A percentile compares a stretch with the other conserved stretches of the same genome.
These are phyloP conservation scores for Pelobates fuscus DNA, from an alignment of 2,113 vertebrate species.

Conservation along the genomic window DNA sequence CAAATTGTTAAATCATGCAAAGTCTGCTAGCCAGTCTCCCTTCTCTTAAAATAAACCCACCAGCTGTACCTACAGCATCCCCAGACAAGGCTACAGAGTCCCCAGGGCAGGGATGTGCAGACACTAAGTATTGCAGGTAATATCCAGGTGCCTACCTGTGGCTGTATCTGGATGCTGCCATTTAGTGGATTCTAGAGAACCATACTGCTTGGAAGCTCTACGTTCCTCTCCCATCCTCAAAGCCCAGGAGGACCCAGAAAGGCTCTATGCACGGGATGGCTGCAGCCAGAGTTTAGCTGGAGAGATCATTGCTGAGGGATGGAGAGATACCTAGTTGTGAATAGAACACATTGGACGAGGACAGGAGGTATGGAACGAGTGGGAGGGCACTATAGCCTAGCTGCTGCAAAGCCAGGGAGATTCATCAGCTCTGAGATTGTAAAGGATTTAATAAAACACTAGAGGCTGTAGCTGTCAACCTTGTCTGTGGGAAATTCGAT, in stretches of 20 bases:
- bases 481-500: background rate
- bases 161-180: conserved; percentile 62
- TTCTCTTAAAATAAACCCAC: too few species aligned
- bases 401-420: conserved; percentile 18
- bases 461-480: background rate
- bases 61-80: too few species aligned
- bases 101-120: too few species aligned
- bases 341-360: background rate
- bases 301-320: conserved; percentile 16
- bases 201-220: conserved; percentile 67
- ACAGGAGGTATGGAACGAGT: background rate
- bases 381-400: conserved; percentile 3
- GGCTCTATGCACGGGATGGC: background rate
- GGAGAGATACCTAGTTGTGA: conserved; percentile 9
- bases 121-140: too few species aligned
- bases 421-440: conserved; percentile 12
- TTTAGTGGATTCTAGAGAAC: conserved; percentile 73
- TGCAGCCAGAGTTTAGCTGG: background rate
- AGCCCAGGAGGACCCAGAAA: background rate
- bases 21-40: too few species aligned
- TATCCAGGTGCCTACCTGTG: conserved; percentile 29
- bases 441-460: background rate
- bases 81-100: too few species aligned
- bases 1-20: too few species aligned
- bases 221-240: conserved; percentile 69